Evolutionary conservation across 2,888 invertebrate genomes (phyloP).

Genomic region (Mylabris sibirica): DNA sequence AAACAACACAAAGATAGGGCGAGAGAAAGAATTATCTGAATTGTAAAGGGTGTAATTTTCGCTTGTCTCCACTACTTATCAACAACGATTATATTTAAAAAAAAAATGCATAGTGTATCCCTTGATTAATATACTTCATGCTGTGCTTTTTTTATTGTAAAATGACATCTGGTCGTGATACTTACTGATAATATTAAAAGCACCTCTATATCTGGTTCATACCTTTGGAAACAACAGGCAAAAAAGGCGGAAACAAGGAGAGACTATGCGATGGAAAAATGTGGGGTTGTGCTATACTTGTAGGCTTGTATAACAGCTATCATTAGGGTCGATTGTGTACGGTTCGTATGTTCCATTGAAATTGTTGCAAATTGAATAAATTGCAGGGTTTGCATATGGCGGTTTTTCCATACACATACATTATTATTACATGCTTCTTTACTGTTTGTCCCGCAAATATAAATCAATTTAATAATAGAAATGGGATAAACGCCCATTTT

Average conservation of each 20-base stretch:
- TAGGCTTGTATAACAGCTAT: constrained; percentile 24
- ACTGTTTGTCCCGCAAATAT: constrained; percentile 3
- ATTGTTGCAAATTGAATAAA: constrained; percentile 47
- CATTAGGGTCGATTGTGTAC: constrained; percentile 31
- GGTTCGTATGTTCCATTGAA: constrained; percentile 31
- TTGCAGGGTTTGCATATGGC: constrained; percentile 39
- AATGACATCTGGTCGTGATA: constrained; percentile 46
- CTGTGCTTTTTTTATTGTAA: constrained; percentile 33
- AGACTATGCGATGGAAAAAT: constrained; percentile 2
- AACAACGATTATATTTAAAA: neutral
- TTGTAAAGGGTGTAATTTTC: constrained; percentile 14
- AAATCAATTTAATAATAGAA: neutral
- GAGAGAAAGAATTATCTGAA: no score
- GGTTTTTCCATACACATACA: constrained; percentile 18
- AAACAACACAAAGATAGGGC: neutral
- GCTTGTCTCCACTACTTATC: neutral
- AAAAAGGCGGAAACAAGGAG: constrained; percentile 15
- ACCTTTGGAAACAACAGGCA: constrained; percentile 24
- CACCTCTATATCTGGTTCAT: constrained; percentile 27
- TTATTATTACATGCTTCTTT: neutral
- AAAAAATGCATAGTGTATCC: constrained; percentile 30
- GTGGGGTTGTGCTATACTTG: constrained; percentile 2
- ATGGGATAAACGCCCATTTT: neutral
- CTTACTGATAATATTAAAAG: constrained; percentile 45
- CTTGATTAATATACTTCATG: constrained; percentile 40